Evolutionary conservation across 2,797 vertebrate genomes (phyloP), one percentile per base, ranked within the genome.

Genomic region (Takifugu rubripes): DNA sequence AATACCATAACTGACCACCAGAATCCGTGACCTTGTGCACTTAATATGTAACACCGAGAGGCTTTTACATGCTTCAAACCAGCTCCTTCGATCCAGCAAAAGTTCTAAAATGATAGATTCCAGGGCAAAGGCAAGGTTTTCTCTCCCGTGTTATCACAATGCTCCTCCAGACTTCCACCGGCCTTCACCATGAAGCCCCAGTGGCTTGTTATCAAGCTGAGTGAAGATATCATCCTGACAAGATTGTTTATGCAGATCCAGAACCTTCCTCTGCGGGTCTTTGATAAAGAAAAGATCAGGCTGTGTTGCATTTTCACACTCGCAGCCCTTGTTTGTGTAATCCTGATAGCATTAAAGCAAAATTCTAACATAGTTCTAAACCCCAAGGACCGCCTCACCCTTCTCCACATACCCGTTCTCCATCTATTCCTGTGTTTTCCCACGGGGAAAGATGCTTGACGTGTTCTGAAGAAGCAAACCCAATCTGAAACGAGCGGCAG

Each of bases 361-460:
- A 59, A 16, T 9, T 6, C 60, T 5, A 48, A 56, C 59, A 71
- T 72, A 62, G 63, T 52, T 70, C 40, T 12, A 55, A 49, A 14
- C 58, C 56, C 60, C 17, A 0, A 56, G 50, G 67, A 72, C 61
- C 57, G 56, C 27, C 33, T 57, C 60, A 50, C 33, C 55, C 50
- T 12, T 24, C n/a, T 31, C 27, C 16, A 25, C 15, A 14, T 49
- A 25, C 48, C 6, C 48, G 24, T 27, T 49, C 59, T 65, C 40
- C 31, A 44, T 75, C 73, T 79, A 67, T 79, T 75, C 49, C 61
- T 50, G 68, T 54, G 58, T 48, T 16, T 60, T 42, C 54, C 51
- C 11, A 0, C 24, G 59, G 64, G 47, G 24, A 25, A 56, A 53
- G 51, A 72, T 64, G 68, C 62, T 59, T 71, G 68, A 75, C 78